Base-by-base conservation (phyloP, 92 coral and sea anemone species). In the Nematostella vectensis region DNA sequence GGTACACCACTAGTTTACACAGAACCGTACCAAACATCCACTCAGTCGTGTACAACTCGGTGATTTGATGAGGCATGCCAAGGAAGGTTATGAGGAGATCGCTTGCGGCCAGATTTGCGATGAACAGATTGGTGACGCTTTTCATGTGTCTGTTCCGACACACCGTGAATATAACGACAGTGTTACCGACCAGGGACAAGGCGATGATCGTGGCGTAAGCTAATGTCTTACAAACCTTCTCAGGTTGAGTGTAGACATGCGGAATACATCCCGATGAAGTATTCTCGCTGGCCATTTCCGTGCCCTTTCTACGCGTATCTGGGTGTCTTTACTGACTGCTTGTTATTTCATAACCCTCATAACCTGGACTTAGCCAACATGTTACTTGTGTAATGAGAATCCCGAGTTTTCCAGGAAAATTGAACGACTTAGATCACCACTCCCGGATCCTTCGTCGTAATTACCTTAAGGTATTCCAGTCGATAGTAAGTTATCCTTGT, bases 21-120 rank as follows among this genome's bases (percentile, higher is more conserved):
- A 80, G 29, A 2, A 48, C 64, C 4, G 68, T 60, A 10, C 94
- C 94, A 39, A 84, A 84, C 40, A 84, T 65, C 94, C 94, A 84
- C 25, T 61, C 62, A 21, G 54, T 50, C 11, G 78, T 60, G 48
- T 69, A 84, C 16, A 79, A 29, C 65, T 84, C 86, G 1, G 94
- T 79, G 29, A 84, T 75, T 87, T 78, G 79, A 68, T 84, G 79
- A 0, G 94, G 94, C 76, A 79, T 82, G 25, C 73, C 81, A 15
- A 84, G 80, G 22, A 76, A 38, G 4, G 94, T 77, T 6, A 84
- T 69, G 3, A 84, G 54, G 12, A 84, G 65, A 47, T 84, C 94
- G 31, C 94, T 84, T 29, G 81, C 83, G 16, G 94, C 94, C 20
- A 84, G 70, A 58, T 79, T 84, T 25, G 83, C 75, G 44, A 84